Conservation (phyloP, 1,140 invertebrate species). For the Patella vulgata region DNA sequence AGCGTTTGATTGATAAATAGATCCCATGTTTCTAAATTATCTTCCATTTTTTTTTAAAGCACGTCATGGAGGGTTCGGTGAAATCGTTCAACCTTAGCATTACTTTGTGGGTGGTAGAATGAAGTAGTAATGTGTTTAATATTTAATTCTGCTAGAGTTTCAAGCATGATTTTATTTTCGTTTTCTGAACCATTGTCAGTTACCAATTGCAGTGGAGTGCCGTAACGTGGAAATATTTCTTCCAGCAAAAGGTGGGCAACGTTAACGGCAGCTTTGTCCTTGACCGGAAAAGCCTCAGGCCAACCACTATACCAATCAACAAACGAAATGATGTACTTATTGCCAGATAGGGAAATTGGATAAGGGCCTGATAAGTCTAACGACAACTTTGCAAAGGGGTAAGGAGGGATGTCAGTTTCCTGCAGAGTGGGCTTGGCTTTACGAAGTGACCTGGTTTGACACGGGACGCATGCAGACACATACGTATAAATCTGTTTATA, state of each 20-base stretch:
- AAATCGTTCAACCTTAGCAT: constrained; percentile 18
- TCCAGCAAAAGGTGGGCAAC: constrained; percentile 10
- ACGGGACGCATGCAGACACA: too few species aligned
- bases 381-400: too few species aligned
- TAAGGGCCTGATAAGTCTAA: too few species aligned
- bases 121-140: constrained; percentile 18
- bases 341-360: too few species aligned
- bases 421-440: too few species aligned
- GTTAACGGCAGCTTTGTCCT: constrained; percentile 14
- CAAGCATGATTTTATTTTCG: constrained; percentile 6
- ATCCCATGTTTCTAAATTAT: constrained; percentile 13
- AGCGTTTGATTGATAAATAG: constrained; percentile 17
- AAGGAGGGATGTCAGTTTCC: too few species aligned
- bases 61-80: constrained; percentile 28
- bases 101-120: constrained; percentile 18
- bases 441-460: too few species aligned
- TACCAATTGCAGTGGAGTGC: background rate
- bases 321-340: too few species aligned
- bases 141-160: constrained; percentile 9
- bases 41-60: constrained; percentile 17
- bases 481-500: too few species aligned
- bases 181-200: constrained; percentile 20
- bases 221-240: constrained; percentile 8
- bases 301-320: too few species aligned
- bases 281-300: constrained; percentile 22